A percentile compares a stretch with the other conserved stretches of the same genome.
Evolutionary conservation across 2,797 vertebrate genomes (phyloP).

Genomic region (Emys orbicularis): DNA sequence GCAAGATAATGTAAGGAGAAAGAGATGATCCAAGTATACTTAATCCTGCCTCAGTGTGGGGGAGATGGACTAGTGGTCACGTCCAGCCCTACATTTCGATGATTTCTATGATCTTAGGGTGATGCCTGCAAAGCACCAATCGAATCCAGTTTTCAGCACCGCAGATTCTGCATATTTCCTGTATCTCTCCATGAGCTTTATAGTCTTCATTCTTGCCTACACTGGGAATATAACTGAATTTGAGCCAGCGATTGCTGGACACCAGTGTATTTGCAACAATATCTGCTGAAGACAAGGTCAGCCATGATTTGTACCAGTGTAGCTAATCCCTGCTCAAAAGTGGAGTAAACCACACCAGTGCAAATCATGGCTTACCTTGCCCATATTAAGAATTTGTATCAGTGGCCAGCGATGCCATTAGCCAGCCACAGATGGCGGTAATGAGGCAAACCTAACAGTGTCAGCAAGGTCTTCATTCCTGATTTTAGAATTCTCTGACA

Average conservation of each 20-base stretch:
- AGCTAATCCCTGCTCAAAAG: neutral
- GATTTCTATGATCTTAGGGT: neutral
- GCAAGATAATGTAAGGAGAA: neutral
- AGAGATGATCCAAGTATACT: neutral
- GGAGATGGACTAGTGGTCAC: neutral
- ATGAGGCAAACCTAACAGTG: constrained; percentile 17
- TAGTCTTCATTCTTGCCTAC: neutral
- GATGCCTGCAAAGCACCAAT: too few relatives aligned
- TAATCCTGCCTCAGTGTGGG: neutral
- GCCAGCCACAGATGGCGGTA: constrained; percentile 6
- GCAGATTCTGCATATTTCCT: neutral
- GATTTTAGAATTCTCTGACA: constrained; percentile 33
- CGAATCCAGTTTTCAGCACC: neutral
- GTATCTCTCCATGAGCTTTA: neutral
- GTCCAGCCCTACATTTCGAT: neutral
- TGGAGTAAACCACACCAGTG: neutral
- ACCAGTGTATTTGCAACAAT: neutral
- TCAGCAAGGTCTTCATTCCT: constrained; percentile 31
- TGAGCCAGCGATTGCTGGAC: accelerated
- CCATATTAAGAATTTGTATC: neutral
- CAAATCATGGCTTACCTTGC: neutral
- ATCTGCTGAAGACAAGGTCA: neutral
- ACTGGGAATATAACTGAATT: neutral
- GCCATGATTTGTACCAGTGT: neutral
- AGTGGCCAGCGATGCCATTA: neutral